Base-by-base conservation (phyloP, 2,888 invertebrate genomes). In the Thecocarcelia acutangulata region DNA sequence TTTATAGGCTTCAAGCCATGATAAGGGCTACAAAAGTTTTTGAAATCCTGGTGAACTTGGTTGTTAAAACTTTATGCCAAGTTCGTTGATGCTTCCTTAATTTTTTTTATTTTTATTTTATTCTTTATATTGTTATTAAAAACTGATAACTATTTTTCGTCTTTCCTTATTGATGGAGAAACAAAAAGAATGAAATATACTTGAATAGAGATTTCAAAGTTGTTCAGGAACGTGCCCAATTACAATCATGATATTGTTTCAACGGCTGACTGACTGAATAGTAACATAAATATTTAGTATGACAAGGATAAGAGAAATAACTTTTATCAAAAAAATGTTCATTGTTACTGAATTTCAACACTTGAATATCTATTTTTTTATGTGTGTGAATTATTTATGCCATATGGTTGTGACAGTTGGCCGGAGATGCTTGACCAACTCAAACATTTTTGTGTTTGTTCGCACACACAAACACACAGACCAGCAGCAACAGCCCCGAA, bases 161-260 rank as follows among this genome's bases (percentile, higher is more conserved):
- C 33, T 33, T 33, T 33, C 33, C 1, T 33, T 33, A 8, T 33
- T 8, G 33, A 9, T 33, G 4, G 33, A 9, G 9, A 24, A 37
- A 37, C 24, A 21, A 54, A 28, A 4, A 15, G 13, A 48, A 40
- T 0, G 5, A 37, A 46, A 37, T 46, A 33, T 46, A 15, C 5
- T 5, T 50, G 19, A 64, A 74, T 50, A 42, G 58, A 11, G 13
- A 59, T 66, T 61, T 21, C 50, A 24, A 74, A 74, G 68, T 59
- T 74, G 58, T 74, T 5, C 42, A 66, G 69, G 68, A 78, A 78
- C 54, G 70, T 78, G 78, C 66, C 70, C 74, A 64, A 56, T 82
- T 78, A 66, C 78, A 75, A 70, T 61, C 61, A 82, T 66, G 70
- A 59, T 73, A 63, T 48, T 61, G 54, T 61, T 75, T 33, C 54